These are phyloP conservation scores for Gulo gulo DNA, from an alignment of 2,113 vertebrate genomes.

Conservation along the genomic window DNA sequence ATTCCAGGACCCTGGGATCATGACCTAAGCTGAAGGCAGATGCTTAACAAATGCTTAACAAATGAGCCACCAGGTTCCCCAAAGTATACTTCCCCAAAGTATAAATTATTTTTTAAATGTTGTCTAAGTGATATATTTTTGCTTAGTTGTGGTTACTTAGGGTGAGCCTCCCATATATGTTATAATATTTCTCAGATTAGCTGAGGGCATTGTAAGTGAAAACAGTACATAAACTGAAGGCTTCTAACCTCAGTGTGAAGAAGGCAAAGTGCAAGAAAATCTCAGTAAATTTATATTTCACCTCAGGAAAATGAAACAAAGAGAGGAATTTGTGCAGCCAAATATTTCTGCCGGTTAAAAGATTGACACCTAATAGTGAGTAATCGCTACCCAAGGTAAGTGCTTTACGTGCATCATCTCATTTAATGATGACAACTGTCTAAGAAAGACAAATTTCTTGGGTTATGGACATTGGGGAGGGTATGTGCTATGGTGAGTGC, in stretches of 20 bases:
- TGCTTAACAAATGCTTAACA: no score
- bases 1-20: no score
- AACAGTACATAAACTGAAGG: not conserved
- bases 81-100: not conserved
- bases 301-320: not conserved
- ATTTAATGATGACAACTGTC: not conserved
- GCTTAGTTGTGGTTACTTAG: not conserved
- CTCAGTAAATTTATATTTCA: not conserved
- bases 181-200: not conserved
- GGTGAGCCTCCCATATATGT: not conserved
- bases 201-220: not conserved
- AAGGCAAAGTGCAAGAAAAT: not conserved
- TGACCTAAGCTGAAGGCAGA: no score
- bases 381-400: not conserved
- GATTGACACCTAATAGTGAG: not conserved
- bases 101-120: not conserved
- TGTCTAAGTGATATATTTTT: not conserved
- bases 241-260: not conserved
- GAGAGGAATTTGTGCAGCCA: not conserved
- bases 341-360: not conserved
- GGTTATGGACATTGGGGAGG: no score
- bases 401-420: not conserved
- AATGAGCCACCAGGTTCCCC: no score
- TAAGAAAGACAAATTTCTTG: not conserved
- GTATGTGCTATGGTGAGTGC: no score